Evolutionary conservation across 2,797 vertebrate genomes (phyloP).

Genomic region (Gobio occitaniae): DNA sequence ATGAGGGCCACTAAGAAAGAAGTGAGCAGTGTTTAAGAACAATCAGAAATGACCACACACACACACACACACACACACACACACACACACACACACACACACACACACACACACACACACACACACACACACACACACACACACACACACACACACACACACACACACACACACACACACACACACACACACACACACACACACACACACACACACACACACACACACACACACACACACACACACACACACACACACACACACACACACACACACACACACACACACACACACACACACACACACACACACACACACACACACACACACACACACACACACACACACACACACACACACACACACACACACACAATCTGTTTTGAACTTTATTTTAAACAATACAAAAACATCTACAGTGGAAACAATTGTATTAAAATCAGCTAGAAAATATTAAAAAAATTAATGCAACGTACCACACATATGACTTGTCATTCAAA

Average conservation of each 20-base stretch:
- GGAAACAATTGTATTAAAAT: neutral
- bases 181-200: too few relatives aligned
- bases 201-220: neutral
- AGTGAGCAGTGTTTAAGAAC: neutral
- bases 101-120: neutral
- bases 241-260: neutral
- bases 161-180: neutral
- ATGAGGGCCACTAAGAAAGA: neutral
- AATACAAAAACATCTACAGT: slow-evolving; percentile 5
- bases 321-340: neutral
- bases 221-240: neutral
- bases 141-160: neutral
- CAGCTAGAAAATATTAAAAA: neutral
- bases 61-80: neutral
- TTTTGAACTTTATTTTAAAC: slow-evolving; percentile 53
- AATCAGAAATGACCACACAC: neutral
- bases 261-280: neutral
- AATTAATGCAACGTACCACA: neutral
- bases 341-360: too few relatives aligned
- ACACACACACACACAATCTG: neutral
- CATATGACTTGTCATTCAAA: slow-evolving; percentile 18
- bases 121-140: neutral
- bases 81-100: neutral
- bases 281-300: neutral
- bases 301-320: neutral